Evolutionary conservation across 2,888 invertebrate species (phyloP).

Genomic region (Stenodera caucasica): DNA sequence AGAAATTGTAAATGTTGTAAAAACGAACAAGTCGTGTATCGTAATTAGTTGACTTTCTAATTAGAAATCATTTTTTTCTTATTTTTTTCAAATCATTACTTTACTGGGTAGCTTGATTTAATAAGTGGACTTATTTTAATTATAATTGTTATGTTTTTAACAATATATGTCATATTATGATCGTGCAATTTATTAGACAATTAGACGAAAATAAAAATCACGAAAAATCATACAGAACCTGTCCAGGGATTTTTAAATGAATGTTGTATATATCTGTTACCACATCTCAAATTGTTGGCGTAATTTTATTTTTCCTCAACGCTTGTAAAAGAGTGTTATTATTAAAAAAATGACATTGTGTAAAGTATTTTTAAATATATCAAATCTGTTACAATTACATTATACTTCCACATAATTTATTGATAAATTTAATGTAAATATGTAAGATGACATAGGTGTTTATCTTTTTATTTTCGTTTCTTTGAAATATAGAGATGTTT

Average conservation of each 20-base stretch:
- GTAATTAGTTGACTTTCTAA: background rate
- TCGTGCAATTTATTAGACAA: background rate
- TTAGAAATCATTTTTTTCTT: background rate
- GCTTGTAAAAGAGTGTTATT: background rate
- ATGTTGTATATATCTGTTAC: conserved; percentile 6
- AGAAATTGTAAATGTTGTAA: conserved; percentile 3
- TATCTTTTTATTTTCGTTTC: background rate
- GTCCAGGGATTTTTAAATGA: background rate
- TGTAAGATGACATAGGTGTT: background rate
- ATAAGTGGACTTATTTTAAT: background rate
- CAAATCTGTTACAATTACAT: background rate
- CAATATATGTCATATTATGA: background rate
- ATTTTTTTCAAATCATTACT: background rate
- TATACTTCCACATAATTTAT: background rate
- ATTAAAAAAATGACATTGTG: background rate
- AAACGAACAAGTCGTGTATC: background rate
- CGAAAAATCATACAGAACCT: background rate
- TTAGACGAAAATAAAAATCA: background rate
- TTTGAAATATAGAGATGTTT: background rate
- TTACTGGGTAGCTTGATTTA: too few relatives aligned
- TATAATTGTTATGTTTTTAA: background rate
- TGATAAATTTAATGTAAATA: background rate
- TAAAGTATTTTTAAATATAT: background rate
- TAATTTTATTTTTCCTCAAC: background rate
- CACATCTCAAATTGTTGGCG: background rate